Evolutionary conservation across 2,888 invertebrate genomes (phyloP).

Genomic region (Cremastinae sp.): DNA sequence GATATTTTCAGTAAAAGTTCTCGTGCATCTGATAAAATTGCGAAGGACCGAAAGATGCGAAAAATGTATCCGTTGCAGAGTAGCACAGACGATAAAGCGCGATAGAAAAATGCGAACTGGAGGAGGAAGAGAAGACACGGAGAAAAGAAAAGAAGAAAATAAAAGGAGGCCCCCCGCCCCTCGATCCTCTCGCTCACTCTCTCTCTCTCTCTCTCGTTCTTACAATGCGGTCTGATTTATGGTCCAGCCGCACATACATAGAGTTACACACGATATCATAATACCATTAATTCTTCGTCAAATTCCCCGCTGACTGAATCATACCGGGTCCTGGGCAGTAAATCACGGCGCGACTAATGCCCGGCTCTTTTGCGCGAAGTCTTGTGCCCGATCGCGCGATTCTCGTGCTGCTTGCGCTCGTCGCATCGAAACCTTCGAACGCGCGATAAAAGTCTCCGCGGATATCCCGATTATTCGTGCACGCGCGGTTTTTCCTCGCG

Average conservation of each 20-base stretch:
- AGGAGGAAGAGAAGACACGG: conserved; percentile 82
- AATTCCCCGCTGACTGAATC: conserved; percentile 81
- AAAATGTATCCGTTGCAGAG: conserved; percentile 43
- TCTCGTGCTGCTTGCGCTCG: conserved; percentile 24
- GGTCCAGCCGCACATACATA: conserved; percentile 78
- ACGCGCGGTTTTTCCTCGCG: background rate
- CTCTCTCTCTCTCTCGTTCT: conserved; percentile 68
- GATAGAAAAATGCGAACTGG: conserved; percentile 82
- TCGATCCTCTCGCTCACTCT: too few relatives aligned
- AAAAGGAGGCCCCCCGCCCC: conserved; percentile 76
- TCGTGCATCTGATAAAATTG: too few relatives aligned
- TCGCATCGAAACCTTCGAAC: conserved; percentile 26
- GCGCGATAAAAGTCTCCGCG: conserved; percentile 11
- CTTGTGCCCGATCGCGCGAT: conserved; percentile 56
- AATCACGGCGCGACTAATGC: conserved; percentile 80
- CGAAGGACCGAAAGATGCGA: too few relatives aligned
- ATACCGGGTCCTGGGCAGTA: conserved; percentile 77
- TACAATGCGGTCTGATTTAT: conserved; percentile 80
- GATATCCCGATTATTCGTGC: background rate
- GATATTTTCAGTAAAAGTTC: too few relatives aligned
- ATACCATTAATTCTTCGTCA: conserved; percentile 81
- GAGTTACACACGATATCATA: conserved; percentile 81
- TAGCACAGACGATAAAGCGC: conserved; percentile 76
- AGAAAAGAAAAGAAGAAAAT: conserved; percentile 82
- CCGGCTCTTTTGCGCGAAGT: conserved; percentile 71